These are phyloP conservation scores for Myripristis jacobus DNA, from an alignment of 2,797 vertebrate species.

Conservation along the genomic window DNA sequence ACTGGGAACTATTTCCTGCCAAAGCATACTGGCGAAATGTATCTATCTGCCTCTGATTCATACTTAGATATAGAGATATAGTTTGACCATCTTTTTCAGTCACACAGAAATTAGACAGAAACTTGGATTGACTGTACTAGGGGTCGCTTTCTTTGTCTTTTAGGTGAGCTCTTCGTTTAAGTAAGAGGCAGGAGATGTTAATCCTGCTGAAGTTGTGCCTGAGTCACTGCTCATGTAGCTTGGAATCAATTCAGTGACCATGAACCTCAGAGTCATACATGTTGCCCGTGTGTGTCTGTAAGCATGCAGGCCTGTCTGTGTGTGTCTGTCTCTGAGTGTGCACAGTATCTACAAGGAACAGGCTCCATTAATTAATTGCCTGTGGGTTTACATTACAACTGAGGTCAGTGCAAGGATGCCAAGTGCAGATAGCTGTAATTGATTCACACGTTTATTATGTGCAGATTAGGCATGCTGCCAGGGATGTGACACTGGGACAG, in stretches of 20 bases:
- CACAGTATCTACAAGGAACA: constrained; percentile 34
- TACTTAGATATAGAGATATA: no score
- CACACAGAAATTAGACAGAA: no score
- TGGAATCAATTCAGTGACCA: background rate
- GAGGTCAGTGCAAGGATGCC: constrained; percentile 68
- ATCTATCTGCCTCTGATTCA: no score
- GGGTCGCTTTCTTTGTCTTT: no score
- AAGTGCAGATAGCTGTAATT: constrained; percentile 75
- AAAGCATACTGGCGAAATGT: no score
- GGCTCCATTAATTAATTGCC: constrained; percentile 70
- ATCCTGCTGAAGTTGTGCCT: background rate
- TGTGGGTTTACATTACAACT: constrained; percentile 67
- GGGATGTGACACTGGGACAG: constrained; percentile 47
- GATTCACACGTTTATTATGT: constrained; percentile 76
- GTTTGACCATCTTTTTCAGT: no score
- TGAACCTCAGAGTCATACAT: background rate
- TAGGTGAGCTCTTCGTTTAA: no score
- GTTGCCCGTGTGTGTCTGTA: background rate
- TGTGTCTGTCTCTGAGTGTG: background rate
- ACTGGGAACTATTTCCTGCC: no score
- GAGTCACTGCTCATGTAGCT: background rate
- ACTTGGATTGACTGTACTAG: no score
- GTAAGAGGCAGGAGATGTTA: background rate
- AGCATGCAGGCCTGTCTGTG: background rate
- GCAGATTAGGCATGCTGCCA: constrained; percentile 68